A percentile compares a stretch with the other conserved stretches of the same genome.
phyloP scores from a whole-genome alignment of 2,888 invertebrate species.

The Lepidochrysops patricia region DNA sequence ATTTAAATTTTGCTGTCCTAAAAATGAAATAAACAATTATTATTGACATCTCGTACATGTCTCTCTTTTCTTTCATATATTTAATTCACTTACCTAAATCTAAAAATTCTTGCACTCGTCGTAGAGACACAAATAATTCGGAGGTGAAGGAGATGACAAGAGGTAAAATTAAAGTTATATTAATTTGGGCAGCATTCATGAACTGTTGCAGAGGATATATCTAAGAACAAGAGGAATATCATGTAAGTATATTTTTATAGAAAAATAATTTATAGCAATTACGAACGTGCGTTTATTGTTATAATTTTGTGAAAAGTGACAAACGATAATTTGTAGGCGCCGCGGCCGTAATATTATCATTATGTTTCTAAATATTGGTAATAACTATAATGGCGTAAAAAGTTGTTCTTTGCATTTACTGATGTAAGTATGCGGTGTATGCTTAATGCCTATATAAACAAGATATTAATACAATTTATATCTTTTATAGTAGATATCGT shows the following conservation, averaged over 20 bases:
- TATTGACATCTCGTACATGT: too few species aligned
- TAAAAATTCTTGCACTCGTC: slow-evolving; percentile 56
- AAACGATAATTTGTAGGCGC: too few species aligned
- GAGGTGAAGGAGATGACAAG: slow-evolving; percentile 72
- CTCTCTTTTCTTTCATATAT: not conserved
- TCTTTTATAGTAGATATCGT: too few species aligned
- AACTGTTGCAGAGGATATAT: slow-evolving; percentile 66
- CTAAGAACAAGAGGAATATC: slow-evolving; percentile 43
- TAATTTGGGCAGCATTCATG: slow-evolving; percentile 56
- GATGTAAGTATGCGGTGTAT: too few species aligned
- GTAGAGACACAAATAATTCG: slow-evolving; percentile 66
- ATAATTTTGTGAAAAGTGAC: too few species aligned
- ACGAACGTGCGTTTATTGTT: too few species aligned
- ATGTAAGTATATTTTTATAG: too few species aligned
- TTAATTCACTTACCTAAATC: slow-evolving; percentile 38
- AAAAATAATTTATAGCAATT: too few species aligned
- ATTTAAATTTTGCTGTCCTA: too few species aligned
- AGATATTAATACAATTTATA: not conserved
- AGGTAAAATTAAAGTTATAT: slow-evolving; percentile 57
- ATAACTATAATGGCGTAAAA: not conserved
- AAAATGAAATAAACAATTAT: too few species aligned
- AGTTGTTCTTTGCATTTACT: not conserved
- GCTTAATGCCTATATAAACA: not conserved
- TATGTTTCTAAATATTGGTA: not conserved
- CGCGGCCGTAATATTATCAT: too few species aligned